A percentile compares a stretch with the other conserved stretches of the same genome.
Evolutionary conservation across 1,140 invertebrate species (phyloP).

Genomic region (Tetranychus cinnabarinus): DNA sequence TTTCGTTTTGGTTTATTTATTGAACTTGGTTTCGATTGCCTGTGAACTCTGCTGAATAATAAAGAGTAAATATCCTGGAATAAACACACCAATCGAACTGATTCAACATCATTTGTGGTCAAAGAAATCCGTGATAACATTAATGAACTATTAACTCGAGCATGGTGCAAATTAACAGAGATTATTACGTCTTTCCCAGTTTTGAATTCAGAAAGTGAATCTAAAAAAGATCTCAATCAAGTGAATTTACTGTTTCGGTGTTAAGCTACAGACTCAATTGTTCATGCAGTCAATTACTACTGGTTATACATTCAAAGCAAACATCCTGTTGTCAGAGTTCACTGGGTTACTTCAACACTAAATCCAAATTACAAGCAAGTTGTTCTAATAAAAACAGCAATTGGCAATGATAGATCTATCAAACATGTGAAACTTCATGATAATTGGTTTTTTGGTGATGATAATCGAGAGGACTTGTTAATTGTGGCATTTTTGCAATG

Average conservation of each 20-base stretch:
- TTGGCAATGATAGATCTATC: constrained; percentile 21
- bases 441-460: not conserved
- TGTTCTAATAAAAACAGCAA: constrained; percentile 33
- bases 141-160: constrained; percentile 5
- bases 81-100: constrained; percentile 43
- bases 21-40: constrained; percentile 6
- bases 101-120: constrained; percentile 40
- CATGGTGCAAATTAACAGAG: no score
- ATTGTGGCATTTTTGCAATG: no score
- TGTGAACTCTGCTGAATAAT: constrained; percentile 51
- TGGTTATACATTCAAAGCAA: no score
- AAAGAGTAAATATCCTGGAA: constrained; percentile 53
- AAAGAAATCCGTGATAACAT: constrained; percentile 53
- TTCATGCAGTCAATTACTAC: no score
- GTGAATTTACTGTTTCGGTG: not conserved
- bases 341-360: constrained; percentile 59
- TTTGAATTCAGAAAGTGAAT: no score
- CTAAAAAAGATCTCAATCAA: not conserved
- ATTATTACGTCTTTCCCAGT: no score
- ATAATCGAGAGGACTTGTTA: no score
- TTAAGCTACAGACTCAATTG: no score
- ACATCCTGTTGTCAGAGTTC: no score
- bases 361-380: constrained; percentile 83
- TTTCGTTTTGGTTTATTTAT: constrained; percentile 14
- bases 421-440: no score